Percentiles rank a stretch among this genome's conserved stretches.
Evolutionary conservation across 2,797 vertebrate species (phyloP).

Genomic region (Ciconia nigra): DNA sequence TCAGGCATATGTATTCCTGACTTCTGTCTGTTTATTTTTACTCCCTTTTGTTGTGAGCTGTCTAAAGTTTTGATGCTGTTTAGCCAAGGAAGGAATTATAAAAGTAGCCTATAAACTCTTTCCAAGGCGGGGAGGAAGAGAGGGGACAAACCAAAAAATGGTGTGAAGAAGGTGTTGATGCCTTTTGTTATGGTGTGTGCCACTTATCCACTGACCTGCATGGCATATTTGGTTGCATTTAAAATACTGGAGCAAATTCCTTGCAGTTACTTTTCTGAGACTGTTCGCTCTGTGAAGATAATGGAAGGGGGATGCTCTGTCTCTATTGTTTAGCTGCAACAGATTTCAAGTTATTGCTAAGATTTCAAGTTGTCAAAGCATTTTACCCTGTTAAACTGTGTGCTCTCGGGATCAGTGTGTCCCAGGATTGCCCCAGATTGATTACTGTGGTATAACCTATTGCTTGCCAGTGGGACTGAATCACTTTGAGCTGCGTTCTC

Average conservation of each 20-base stretch:
- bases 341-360: neutral
- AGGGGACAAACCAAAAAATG: neutral
- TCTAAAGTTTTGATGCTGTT: slow-evolving; percentile 12
- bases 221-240: neutral
- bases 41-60: slow-evolving; percentile 24
- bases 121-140: neutral
- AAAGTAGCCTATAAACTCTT: neutral
- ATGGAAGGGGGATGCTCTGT: neutral
- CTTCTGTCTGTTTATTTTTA: slow-evolving; percentile 29
- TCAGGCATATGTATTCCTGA: slow-evolving; percentile 13
- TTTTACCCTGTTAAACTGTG: neutral
- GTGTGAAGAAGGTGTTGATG: neutral
- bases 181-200: neutral
- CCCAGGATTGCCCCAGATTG: neutral
- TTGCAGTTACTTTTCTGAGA: neutral
- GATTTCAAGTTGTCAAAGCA: neutral
- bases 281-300: neutral
- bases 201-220: neutral
- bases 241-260: neutral
- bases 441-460: neutral
- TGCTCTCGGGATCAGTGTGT: neutral
- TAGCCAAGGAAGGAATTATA: neutral
- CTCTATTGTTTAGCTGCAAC: neutral
- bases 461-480: neutral
- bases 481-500: neutral